Evolutionary conservation across 2,797 vertebrate genomes (phyloP).

Genomic region (Parotocinclus haroldoi): DNA sequence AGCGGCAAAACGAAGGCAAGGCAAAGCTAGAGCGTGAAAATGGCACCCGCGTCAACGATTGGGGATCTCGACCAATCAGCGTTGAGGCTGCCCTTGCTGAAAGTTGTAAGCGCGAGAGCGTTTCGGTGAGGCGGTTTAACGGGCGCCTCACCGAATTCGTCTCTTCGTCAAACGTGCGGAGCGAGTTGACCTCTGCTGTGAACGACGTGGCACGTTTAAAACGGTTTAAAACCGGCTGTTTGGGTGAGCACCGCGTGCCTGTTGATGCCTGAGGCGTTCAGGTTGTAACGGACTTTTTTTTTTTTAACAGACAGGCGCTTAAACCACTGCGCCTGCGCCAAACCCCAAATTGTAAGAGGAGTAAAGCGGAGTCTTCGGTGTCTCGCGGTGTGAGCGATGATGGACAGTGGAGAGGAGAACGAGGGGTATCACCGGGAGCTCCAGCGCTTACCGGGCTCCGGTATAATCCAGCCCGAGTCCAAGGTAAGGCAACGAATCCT

Average conservation of each 20-base stretch:
- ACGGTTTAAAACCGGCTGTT: too few relatives aligned
- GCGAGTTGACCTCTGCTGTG: too few relatives aligned
- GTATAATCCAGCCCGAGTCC: constrained; percentile 72
- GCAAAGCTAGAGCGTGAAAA: too few relatives aligned
- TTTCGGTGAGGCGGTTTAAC: not conserved
- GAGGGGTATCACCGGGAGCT: constrained; percentile 73
- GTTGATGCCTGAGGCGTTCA: not conserved
- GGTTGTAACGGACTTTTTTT: not conserved
- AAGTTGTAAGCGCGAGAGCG: constrained; percentile 56
- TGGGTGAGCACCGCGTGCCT: not conserved
- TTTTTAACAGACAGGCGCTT: not conserved
- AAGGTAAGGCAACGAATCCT: constrained; percentile 72
- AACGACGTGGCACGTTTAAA: not conserved
- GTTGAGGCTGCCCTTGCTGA: constrained; percentile 40
- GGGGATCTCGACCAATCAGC: constrained; percentile 56
- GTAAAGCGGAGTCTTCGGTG: too few relatives aligned
- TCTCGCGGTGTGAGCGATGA: constrained; percentile 63
- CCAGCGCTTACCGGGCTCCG: constrained; percentile 65
- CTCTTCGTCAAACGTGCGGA: too few relatives aligned
- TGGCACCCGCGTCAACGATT: too few relatives aligned
- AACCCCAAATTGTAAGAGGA: too few relatives aligned
- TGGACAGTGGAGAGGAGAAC: constrained; percentile 84
- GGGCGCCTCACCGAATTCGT: too few relatives aligned
- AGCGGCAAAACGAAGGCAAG: too few relatives aligned
- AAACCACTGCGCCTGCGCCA: too few relatives aligned